Conservation (phyloP, 2,797 vertebrate genomes). For the Ctenopoma multispine region DNA sequence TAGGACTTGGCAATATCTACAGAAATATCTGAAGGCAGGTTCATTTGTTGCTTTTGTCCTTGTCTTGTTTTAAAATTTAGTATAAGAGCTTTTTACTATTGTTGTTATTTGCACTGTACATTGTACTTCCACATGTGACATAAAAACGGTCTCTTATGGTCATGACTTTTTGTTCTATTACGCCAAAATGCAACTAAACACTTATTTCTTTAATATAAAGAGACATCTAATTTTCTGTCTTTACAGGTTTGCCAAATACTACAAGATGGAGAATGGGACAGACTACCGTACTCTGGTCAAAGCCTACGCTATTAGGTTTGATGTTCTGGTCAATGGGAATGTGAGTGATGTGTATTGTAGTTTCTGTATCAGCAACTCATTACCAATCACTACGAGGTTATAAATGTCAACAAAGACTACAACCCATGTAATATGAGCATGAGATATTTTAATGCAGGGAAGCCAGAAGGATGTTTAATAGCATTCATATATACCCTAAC, state of each 20-base stretch:
- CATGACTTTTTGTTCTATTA: no score
- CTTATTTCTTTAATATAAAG: background rate
- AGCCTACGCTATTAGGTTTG: constrained; percentile 93
- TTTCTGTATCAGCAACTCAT: background rate
- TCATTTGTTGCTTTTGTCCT: background rate
- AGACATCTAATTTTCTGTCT: constrained; percentile 15
- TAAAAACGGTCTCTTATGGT: background rate
- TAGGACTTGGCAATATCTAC: background rate
- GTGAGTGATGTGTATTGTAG: constrained; percentile 78
- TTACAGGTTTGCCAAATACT: constrained; percentile 91
- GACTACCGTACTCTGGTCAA: constrained; percentile 94
- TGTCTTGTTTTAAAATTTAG: no score
- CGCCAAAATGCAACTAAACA: no score
- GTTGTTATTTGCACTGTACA: no score
- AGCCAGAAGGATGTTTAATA: no score
- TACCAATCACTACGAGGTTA: background rate
- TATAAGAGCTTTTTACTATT: no score
- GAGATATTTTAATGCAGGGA: no score
- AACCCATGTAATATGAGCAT: no score
- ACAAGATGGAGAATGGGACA: constrained; percentile 89
- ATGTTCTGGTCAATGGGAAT: constrained; percentile 93
- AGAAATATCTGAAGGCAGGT: background rate
- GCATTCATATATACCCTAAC: no score
- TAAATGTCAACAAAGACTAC: no score
- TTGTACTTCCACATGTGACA: background rate